Evolutionary conservation across 2,113 vertebrate species (phyloP).

Genomic region (Tychaedon coryphoeus): DNA sequence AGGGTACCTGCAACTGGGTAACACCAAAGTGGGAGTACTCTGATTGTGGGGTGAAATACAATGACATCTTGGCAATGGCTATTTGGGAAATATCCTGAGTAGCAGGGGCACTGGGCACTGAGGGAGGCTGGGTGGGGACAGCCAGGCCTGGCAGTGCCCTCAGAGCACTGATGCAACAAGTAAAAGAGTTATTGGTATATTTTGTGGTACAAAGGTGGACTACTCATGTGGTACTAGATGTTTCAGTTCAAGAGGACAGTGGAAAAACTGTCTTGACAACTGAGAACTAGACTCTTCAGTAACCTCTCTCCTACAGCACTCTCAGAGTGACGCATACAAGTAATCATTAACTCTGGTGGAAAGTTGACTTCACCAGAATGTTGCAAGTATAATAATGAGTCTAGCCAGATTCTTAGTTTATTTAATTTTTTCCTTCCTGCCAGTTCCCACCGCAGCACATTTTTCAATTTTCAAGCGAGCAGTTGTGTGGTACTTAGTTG

Average conservation of each 20-base stretch:
- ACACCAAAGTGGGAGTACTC: neutral
- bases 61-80: neutral
- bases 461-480: neutral
- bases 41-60: neutral
- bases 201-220: neutral
- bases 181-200: neutral
- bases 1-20: neutral
- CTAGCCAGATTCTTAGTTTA: neutral
- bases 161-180: neutral
- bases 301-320: neutral
- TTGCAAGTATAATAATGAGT: neutral
- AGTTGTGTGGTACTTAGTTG: neutral
- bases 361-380: neutral
- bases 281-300: neutral
- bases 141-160: neutral
- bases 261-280: neutral
- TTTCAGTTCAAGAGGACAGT: neutral
- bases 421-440: slow-evolving; percentile 18
- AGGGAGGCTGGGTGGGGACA: neutral
- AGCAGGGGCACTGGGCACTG: neutral
- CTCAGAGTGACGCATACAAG: neutral
- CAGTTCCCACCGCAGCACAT: neutral
- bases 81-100: neutral
- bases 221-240: neutral
- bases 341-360: slow-evolving; percentile 34